Percentiles rank a stretch among this genome's conserved stretches.
Evolutionary conservation across 2,888 invertebrate genomes (phyloP).

Genomic region (Melieria omissa): DNA sequence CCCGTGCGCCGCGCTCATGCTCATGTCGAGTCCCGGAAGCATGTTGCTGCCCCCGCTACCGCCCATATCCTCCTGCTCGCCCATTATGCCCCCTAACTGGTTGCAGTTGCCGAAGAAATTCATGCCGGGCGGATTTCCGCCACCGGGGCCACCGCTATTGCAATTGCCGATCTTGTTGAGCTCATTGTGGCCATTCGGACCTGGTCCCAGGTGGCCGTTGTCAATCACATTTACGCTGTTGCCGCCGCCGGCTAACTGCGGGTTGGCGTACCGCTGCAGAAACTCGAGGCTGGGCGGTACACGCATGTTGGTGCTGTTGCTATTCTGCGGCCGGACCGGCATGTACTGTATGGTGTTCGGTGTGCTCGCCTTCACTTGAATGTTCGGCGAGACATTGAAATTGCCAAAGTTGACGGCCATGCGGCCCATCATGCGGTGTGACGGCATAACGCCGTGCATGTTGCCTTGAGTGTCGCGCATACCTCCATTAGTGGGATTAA

Average conservation of each 20-base stretch:
- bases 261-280: conserved; percentile 87
- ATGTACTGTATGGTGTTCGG: conserved; percentile 98
- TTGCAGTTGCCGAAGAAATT: conserved; percentile 64
- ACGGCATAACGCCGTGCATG: conserved; percentile 56
- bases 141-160: conserved; percentile 43
- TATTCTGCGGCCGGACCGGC: conserved; percentile 90
- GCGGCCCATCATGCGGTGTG: conserved; percentile 75
- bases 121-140: conserved; percentile 43
- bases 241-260: conserved; percentile 68
- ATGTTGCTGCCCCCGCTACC: conserved; percentile 59
- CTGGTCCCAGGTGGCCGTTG: conserved; percentile 36
- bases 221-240: conserved; percentile 32
- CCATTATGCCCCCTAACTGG: conserved; percentile 53
- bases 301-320: conserved; percentile 68
- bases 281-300: conserved; percentile 91
- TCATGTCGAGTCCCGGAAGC: conserved; percentile 50
- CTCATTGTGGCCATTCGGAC: conserved; percentile 35
- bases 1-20: conserved; percentile 48
- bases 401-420: conserved; percentile 73
- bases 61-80: conserved; percentile 57
- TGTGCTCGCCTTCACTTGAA: conserved; percentile 94
- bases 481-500: conserved; percentile 49
- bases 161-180: conserved; percentile 44
- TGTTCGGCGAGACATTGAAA: conserved; percentile 73
- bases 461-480: conserved; percentile 67